Percentiles rank a stretch among this genome's conserved stretches.
Evolutionary conservation across 2,888 invertebrate species (phyloP).

Genomic region (Patella pellucida): DNA sequence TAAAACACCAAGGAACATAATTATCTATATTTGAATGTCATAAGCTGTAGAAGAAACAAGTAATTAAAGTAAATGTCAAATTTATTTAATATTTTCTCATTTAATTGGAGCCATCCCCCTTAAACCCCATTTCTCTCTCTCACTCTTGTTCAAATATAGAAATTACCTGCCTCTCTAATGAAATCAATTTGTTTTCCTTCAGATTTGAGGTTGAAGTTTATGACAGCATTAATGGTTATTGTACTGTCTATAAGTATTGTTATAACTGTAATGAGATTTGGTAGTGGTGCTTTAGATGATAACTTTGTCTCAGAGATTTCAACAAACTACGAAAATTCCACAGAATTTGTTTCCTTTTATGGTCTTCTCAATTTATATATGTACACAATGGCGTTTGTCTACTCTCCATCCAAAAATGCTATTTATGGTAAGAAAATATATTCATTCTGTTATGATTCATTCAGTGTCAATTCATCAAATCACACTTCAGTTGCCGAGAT

Average conservation of each 20-base stretch:
- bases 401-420: slow-evolving; percentile 85
- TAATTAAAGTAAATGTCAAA: too few species aligned
- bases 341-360: slow-evolving; percentile 95
- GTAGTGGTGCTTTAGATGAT: slow-evolving; percentile 90
- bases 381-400: slow-evolving; percentile 94
- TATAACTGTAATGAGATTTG: slow-evolving; percentile 87
- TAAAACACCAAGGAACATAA: too few species aligned
- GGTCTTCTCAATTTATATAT: slow-evolving; percentile 93
- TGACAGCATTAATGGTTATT: slow-evolving; percentile 87
- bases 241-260: slow-evolving; percentile 82
- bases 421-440: slow-evolving; percentile 80
- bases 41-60: too few species aligned
- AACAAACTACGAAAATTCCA: slow-evolving; percentile 90
- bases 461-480: too few species aligned
- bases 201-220: slow-evolving; percentile 93
- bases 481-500: neutral
- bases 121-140: too few species aligned
- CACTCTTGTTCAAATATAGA: too few species aligned
- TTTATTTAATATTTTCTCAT: too few species aligned
- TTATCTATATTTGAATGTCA: too few species aligned
- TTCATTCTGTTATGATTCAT: too few species aligned
- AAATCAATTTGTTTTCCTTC: slow-evolving; percentile 62
- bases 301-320: slow-evolving; percentile 92
- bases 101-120: too few species aligned
- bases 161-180: too few species aligned